Evolutionary conservation across 2,888 invertebrate genomes (phyloP).

Genomic region (Leucophenga maculata): DNA sequence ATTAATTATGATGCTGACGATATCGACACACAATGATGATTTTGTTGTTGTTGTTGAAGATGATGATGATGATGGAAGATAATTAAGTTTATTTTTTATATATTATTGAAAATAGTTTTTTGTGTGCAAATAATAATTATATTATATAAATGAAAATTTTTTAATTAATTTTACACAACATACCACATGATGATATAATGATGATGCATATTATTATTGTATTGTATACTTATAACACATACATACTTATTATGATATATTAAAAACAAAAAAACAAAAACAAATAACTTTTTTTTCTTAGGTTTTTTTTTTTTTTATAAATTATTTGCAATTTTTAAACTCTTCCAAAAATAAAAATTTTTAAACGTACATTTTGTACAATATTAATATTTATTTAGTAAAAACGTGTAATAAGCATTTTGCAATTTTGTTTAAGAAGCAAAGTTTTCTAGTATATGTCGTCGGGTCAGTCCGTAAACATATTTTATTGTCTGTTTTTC

Average conservation of each 20-base stretch:
- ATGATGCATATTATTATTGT: conserved; percentile 52
- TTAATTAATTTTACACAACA: conserved; percentile 58
- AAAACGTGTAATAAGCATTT: too few relatives aligned
- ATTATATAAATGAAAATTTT: conserved; percentile 54
- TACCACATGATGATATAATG: conserved; percentile 40
- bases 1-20: conserved; percentile 34
- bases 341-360: too few relatives aligned
- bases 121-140: conserved; percentile 65
- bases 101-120: conserved; percentile 67
- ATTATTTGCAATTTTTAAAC: conserved; percentile 17
- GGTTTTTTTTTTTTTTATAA: conserved; percentile 41
- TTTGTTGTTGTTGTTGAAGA: neutral
- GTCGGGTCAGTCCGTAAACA: neutral
- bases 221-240: conserved; percentile 37
- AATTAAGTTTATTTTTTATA: conserved; percentile 66
- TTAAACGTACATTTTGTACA: too few relatives aligned
- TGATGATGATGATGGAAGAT: conserved; percentile 34
- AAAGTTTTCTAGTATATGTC: too few relatives aligned
- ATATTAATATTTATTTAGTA: too few relatives aligned
- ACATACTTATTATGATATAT: conserved; percentile 1
- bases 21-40: conserved; percentile 42
- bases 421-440: too few relatives aligned
- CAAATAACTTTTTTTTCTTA: conserved; percentile 43
- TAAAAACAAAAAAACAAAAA: conserved; percentile 33
- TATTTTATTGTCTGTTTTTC: too few relatives aligned